Evolutionary conservation across 2,888 invertebrate genomes (phyloP), one percentile per base, ranked within the genome.

Genomic region (Alitta virens): DNA sequence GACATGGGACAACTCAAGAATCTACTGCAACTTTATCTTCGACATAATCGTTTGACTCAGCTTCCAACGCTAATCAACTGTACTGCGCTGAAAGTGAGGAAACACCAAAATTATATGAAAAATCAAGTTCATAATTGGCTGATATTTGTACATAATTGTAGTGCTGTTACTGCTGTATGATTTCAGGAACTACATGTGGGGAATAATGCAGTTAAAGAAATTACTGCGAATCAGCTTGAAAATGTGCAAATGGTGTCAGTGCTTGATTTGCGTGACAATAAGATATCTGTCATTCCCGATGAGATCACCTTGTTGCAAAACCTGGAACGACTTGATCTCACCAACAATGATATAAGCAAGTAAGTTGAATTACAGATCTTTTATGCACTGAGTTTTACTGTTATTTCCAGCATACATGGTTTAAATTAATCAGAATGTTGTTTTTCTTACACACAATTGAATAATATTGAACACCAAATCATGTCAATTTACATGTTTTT

Each of bases 231-330:
- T 46, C 75, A 75, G 56, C 63, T 82, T 38, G 68, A 74, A 43
- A 71, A 74, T 40, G 66, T 82, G 43, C 62, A 67, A 2, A 63
- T 70, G 12, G 66, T 82, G n/a, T 71, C 73, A 24, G 71, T 79
- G 18, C 84, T 94, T 63, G 91, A 91, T 79, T 83, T 95, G 62
- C 85, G 91, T 60, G 91, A 92, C 77, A 95, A 95, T 82, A 88
- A 91, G 82, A 85, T 95, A 51, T 85, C 86, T 73, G 79, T 84
- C 64, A 79, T 95, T 63, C 94, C 94, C 0, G 89, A 91, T 67
- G 90, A 92, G 80, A 88, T 94, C 72, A 87, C 88, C 16, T 82
- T 89, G 65, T 80, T 94, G 60, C 87, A 90, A 72, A 88, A 88
- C 72, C 83, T 94, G 52, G 89, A 91, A 74, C 86, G 92, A 69